Evolutionary conservation across 2,113 vertebrate species (phyloP).

Genomic region (Ariopsis seemanni): DNA sequence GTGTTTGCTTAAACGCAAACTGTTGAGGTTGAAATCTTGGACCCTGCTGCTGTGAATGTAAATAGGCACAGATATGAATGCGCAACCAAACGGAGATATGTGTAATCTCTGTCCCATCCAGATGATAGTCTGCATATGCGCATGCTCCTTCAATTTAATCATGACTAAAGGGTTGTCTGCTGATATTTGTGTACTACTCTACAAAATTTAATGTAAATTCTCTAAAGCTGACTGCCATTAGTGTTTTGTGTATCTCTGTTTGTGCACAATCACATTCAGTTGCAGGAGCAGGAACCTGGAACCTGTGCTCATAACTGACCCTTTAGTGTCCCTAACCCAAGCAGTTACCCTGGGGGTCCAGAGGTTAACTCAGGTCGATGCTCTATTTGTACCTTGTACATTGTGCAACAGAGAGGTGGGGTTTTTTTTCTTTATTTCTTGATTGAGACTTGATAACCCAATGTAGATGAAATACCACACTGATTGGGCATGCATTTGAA

Average conservation of each 20-base stretch:
- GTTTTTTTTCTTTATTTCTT: not conserved
- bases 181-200: not conserved
- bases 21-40: constrained; percentile 12
- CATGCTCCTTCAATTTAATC: not conserved
- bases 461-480: not conserved
- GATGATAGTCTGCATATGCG: not conserved
- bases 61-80: constrained; percentile 13
- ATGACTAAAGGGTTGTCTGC: not conserved
- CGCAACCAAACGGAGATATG: not conserved
- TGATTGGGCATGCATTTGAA: not conserved
- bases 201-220: not conserved
- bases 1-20: constrained; percentile 30
- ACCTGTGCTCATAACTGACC: constrained; percentile 37
- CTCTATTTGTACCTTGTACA: constrained; percentile 43
- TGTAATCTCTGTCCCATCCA: not conserved
- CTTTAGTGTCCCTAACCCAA: constrained; percentile 37
- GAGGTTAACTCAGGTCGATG: constrained; percentile 13
- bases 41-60: not conserved
- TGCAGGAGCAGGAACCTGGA: constrained; percentile 1
- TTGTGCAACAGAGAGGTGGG: constrained; percentile 1
- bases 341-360: not conserved
- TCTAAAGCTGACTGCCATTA: not conserved
- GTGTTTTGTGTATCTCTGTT: not conserved
- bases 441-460: not conserved
- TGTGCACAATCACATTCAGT: not conserved